Evolutionary conservation across 2,113 vertebrate genomes (phyloP).

Genomic region (Anolis carolinensis): DNA sequence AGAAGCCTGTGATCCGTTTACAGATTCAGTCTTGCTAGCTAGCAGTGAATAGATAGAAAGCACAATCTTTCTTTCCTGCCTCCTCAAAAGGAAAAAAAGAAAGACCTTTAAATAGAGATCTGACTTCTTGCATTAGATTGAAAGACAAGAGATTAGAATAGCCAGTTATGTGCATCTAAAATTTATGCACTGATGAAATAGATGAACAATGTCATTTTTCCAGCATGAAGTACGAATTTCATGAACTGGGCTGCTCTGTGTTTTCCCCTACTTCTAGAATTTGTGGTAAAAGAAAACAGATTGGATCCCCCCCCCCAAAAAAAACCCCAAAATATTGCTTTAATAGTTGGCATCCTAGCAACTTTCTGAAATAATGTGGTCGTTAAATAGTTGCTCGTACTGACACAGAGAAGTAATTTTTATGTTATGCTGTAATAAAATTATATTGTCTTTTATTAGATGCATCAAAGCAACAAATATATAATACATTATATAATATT

Average conservation of each 20-base stretch:
- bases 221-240: neutral
- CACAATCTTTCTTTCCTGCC: neutral
- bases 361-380: neutral
- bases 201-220: neutral
- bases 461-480: neutral
- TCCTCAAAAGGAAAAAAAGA: neutral
- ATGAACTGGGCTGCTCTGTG: neutral
- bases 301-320: neutral
- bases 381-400: neutral
- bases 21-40: conserved; percentile 50
- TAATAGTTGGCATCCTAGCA: neutral
- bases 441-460: neutral
- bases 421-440: neutral
- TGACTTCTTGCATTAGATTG: neutral
- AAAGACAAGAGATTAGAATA: neutral
- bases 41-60: neutral
- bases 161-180: neutral
- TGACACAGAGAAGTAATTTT: neutral
- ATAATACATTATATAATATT: neutral
- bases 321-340: neutral
- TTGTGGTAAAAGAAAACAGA: neutral
- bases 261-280: neutral
- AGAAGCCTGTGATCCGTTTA: neutral
- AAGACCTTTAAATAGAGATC: neutral
- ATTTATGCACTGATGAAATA: neutral